Evolutionary conservation across 2,888 invertebrate species (phyloP), one percentile per base, ranked within the genome.

Genomic region (Beris morrisii): DNA sequence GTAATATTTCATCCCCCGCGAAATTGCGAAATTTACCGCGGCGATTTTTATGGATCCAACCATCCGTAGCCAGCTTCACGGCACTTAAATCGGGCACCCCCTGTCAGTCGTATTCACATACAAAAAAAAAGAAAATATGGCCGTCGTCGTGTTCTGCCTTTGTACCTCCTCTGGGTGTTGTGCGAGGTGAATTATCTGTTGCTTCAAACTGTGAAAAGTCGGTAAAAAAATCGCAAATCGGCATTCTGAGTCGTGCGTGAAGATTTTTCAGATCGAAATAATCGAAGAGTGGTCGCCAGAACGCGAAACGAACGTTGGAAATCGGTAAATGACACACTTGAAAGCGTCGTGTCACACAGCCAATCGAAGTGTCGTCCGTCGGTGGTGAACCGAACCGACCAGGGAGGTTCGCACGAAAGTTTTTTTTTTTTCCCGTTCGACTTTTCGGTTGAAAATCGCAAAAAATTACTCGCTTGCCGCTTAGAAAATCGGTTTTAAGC

Each of bases 291-390:
- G 53, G 5, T 6, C n/a, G 53, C 12, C 7, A 45, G 46, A 54
- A 28, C 38, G 50, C 50, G 5, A 43, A 52, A 43, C 43, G 50
- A 22, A 50, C 7, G 15, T 38, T 38, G 11, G 52, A 61, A 52
- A 13, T 61, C 11, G 52, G 15, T 61, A 32, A 52, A 61, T 61
- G 61, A 61, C 52, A 67, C 57, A 67, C 58, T 58, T 64, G 65
- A 67, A 67, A 61, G 67, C 67, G 67, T 67, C 67, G 67, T 67
- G 67, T 67, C 67, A 67, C 64, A 67, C 22, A 22, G 59, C 32
- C 59, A 22, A 32, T n/a, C 22, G 54, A 64, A 64, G 44, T 45
- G 64, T 53, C 65, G 65, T 65, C 65, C 61, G 65, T 65, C 65
- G 65, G 67, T 65, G 56, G 64, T 58, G 59, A 22, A 22, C 22